Conservation (phyloP, 2,113 vertebrate species). For the Panthera uncia region DNA sequence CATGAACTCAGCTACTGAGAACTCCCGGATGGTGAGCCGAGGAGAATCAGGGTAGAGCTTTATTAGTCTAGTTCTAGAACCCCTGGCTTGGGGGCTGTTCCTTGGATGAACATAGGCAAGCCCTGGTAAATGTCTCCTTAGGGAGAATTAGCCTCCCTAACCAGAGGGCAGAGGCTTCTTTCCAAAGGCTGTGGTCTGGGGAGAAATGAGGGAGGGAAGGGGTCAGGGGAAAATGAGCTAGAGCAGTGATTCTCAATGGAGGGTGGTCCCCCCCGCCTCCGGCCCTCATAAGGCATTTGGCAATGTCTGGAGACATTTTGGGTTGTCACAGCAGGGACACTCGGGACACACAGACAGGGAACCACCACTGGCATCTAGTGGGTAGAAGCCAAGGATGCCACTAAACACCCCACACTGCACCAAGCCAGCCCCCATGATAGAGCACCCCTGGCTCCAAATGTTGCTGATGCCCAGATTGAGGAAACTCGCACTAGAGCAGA, state of each 20-base stretch:
- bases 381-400: not conserved
- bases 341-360: not conserved
- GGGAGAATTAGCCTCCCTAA: not conserved
- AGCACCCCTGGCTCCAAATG: not conserved
- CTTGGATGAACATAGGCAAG: not conserved
- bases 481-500: rapidly evolving
- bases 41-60: not conserved
- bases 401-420: not conserved
- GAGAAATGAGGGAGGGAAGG: not conserved
- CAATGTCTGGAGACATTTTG: not conserved
- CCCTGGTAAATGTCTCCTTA: not conserved
- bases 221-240: too few relatives aligned
- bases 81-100: too few relatives aligned
- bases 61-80: not conserved
- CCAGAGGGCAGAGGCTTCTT: not conserved
- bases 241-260: not conserved
- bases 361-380: not conserved
- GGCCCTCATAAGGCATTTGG: not conserved
- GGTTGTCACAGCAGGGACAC: not conserved
- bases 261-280: rapidly evolving
- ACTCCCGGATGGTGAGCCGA: not conserved
- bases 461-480: not conserved
- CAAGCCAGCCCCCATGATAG: not conserved
- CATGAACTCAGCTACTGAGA: not conserved
- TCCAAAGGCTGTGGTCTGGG: not conserved